Base-by-base conservation (phyloP, 2,888 invertebrate genomes). In the Tenthredo mesomela region DNA sequence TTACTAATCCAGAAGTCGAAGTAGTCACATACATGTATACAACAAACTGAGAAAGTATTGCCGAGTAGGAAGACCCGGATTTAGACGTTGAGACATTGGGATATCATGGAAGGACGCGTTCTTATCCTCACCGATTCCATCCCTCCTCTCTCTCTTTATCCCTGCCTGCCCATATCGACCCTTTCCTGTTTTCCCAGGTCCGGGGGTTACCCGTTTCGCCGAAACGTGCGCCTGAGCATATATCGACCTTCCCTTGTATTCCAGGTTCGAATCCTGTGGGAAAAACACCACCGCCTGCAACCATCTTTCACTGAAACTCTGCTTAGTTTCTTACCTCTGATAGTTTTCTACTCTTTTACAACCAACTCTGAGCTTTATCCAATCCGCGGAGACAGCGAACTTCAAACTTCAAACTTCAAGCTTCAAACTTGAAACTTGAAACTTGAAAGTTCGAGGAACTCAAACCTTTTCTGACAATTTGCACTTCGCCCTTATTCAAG, bases 111-210 rank as follows among this genome's bases (percentile, higher is more conserved):
- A 77, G 29, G 50, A 54, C 50, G 84, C 86, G 86, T 86, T 86
- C 87, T 85, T 84, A 67, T 67, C 67, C 86, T 86, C 84, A 78
- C 85, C 84, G 84, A 84, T 83, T 84, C 85, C 80, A 84, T 84
- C 43, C 85, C 85, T 82, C 85, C 85, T 82, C 85, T 85, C 84
- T 73, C 83, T 67, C 83, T 50, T 77, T 85, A n/a, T n/a, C n/a
- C n/a, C 86, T 84, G 80, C 67, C 85, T 85, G 37, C 84, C 82
- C 84, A 70, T 85, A 85, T 84, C 85, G 82, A 84, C 87, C 84
- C 85, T 84, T 43, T 47, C 82, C 29, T 43, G 33, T 37, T 80
- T 80, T 61, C 61, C 61, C 65, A 67, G 82, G 67, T 40, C 61
- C 65, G 80, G 29, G 67, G 47, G 47, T 50, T 77, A 54, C 61